Evolutionary conservation across 2,888 invertebrate genomes (phyloP), one percentile per base, ranked within the genome.

Genomic region (Dryococelus australis): DNA sequence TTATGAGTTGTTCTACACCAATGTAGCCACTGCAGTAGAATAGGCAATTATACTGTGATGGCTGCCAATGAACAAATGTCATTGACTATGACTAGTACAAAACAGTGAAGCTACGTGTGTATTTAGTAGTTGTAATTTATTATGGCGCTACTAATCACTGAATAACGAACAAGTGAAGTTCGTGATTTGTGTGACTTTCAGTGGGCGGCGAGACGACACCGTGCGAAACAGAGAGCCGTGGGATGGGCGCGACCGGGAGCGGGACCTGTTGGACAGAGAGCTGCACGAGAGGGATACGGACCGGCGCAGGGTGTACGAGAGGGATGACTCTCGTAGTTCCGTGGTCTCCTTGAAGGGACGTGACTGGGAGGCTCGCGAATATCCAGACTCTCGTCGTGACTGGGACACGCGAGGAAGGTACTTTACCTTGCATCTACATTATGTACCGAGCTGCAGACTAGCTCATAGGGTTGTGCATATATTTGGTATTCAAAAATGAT

Each of bases 221-320:
- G 24, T 88, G n/a, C 86, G 86, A 51, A 83, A 85, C 84, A 79
- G 87, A 65, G 86, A 87, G 51, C 84, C 87, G 26, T 88, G 89
- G 88, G 88, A 87, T 35, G 84, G 88, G 53, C 88, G 87, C 79
- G 84, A 84, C 8, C n/a, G 87, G 26, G 87, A 87, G 28, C 89
- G 91, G 84, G 91, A 92, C 80, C 85, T 92, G 87, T 92, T 92
- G 84, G 91, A 91, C 47, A 81, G 88, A 47, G 87, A 89, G 26
- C 87, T 88, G 86, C 90, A 85, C 4, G 88, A 87, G n/a, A 83
- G 88, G 28, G 88, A 88, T 5, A 87, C 86, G 24, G 88, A 88
- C 28, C 85, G 88, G 10, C 26, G 89, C 16, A 85, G 92, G 53
- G 89, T 91, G 27, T 91, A 92, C 87, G 90, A 89, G 0, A 88